phyloP scores from a whole-genome alignment of 2,113 vertebrate genomes.

The Callospermophilus lateralis region DNA sequence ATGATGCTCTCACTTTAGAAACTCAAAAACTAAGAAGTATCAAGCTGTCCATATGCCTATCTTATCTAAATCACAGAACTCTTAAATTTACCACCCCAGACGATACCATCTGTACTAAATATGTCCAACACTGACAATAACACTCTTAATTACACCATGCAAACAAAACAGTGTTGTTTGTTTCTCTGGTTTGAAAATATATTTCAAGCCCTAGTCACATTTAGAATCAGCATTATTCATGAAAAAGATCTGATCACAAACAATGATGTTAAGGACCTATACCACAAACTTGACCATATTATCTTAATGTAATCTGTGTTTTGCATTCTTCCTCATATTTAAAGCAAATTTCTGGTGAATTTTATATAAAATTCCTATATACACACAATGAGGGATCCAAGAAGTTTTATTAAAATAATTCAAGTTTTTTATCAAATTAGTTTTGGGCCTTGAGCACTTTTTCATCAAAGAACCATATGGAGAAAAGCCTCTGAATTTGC shows the following conservation, averaged over 20 bases:
- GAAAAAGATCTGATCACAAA: background rate
- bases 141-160: background rate
- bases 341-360: background rate
- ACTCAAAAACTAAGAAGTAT: background rate
- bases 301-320: background rate
- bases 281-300: background rate
- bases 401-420: no score
- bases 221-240: background rate
- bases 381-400: background rate
- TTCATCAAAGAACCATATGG: background rate
- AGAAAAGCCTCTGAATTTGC: background rate
- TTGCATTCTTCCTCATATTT: background rate
- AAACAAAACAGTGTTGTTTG: background rate
- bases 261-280: no score
- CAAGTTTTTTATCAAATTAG: no score
- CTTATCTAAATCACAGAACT: background rate
- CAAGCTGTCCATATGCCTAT: background rate
- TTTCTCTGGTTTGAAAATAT: background rate
- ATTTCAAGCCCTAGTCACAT: background rate
- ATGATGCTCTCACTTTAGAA: background rate
- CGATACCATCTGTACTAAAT: background rate
- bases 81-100: background rate
- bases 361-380: background rate
- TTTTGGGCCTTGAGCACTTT: no score
- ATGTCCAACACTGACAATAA: background rate